Evolutionary conservation across 2,888 invertebrate genomes (phyloP).

Genomic region (Volucella bombylans): DNA sequence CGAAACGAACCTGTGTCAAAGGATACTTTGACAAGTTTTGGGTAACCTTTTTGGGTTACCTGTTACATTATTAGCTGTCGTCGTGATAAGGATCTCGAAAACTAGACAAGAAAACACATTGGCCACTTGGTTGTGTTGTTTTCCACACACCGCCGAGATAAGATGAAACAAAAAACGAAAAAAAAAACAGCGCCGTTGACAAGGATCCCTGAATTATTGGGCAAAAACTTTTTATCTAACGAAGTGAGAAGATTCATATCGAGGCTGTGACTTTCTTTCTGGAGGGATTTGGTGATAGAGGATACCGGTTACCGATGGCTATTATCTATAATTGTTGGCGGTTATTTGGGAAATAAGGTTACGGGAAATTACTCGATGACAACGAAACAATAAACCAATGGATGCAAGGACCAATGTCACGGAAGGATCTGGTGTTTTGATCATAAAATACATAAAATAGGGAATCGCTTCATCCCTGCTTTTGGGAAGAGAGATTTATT

Average conservation of each 20-base stretch:
- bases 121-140: conserved; percentile 52
- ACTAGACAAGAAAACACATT: not conserved
- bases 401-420: conserved; percentile 27
- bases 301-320: not conserved
- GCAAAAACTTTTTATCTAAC: conserved; percentile 26
- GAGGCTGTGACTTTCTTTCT: conserved; percentile 27
- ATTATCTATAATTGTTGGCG: conserved; percentile 56
- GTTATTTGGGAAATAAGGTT: conserved; percentile 43
- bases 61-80: conserved; percentile 66
- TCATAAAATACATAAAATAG: conserved; percentile 66
- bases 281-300: conserved; percentile 22
- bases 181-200: conserved; percentile 1
- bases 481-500: conserved; percentile 12
- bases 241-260: conserved; percentile 72
- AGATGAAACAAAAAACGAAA: not conserved
- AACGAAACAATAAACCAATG: conserved; percentile 50
- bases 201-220: conserved; percentile 33
- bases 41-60: conserved; percentile 48
- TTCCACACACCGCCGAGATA: conserved; percentile 66
- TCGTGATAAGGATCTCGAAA: conserved; percentile 49
- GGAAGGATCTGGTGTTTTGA: conserved; percentile 48
- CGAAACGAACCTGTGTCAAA: conserved; percentile 57
- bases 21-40: conserved; percentile 67
- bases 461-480: conserved; percentile 56
- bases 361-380: conserved; percentile 62